Evolutionary conservation across 2,797 vertebrate species (phyloP).

Genomic region (Enteromius unitaeniatus): DNA sequence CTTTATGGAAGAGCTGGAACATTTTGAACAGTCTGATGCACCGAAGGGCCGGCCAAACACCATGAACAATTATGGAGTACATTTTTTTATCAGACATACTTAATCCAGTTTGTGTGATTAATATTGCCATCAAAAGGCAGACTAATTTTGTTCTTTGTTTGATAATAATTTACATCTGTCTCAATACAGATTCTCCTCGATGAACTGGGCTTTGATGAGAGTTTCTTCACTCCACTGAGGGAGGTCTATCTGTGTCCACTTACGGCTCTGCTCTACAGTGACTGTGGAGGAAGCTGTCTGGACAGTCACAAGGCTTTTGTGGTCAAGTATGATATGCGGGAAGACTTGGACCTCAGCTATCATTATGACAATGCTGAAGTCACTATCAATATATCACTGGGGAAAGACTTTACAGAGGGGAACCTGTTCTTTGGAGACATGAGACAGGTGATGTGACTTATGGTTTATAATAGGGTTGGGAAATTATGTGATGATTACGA

Average conservation of each 20-base stretch:
- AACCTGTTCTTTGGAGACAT: constrained; percentile 93
- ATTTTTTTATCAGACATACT: neutral
- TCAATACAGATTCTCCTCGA: constrained; percentile 87
- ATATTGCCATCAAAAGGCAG: neutral
- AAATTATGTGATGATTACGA: neutral
- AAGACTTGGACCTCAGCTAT: constrained; percentile 90
- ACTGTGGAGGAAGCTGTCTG: constrained; percentile 83
- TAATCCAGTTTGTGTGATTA: neutral
- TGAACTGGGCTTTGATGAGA: constrained; percentile 90
- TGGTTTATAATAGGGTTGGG: neutral
- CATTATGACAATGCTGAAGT: constrained; percentile 97
- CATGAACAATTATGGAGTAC: constrained; percentile 97
- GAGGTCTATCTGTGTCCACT: constrained; percentile 86
- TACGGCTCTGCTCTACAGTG: constrained; percentile 85
- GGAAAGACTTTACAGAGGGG: constrained; percentile 89
- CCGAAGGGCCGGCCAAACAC: constrained; percentile 95
- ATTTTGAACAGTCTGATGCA: constrained; percentile 89
- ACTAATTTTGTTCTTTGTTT: neutral
- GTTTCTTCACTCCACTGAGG: constrained; percentile 85
- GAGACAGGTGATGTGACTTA: constrained; percentile 80
- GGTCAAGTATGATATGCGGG: constrained; percentile 87
- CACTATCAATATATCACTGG: constrained; percentile 91
- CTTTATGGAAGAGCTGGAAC: constrained; percentile 90
- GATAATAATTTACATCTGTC: neutral
- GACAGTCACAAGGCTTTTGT: constrained; percentile 95